A percentile compares a stretch with the other conserved stretches of the same genome.
phyloP scores from a whole-genome alignment of 2,888 invertebrate genomes.

The Bibio marci region DNA sequence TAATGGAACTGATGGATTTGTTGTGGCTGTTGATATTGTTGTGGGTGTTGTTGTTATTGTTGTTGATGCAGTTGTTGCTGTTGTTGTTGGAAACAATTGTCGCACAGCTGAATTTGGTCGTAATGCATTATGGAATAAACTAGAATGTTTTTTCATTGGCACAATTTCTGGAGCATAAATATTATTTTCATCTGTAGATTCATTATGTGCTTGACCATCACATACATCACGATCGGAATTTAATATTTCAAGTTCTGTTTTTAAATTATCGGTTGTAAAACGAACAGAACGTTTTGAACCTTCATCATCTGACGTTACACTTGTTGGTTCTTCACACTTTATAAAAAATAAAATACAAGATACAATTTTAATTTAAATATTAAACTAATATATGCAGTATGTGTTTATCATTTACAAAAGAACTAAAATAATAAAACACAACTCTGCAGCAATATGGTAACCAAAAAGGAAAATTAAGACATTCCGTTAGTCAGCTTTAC shows the following conservation, averaged over 20 bases:
- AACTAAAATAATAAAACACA: too few species aligned
- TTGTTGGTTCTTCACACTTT: constrained; percentile 24
- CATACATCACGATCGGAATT: constrained; percentile 13
- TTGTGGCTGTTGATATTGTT: background rate
- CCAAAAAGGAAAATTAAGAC: too few species aligned
- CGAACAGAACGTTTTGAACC: constrained; percentile 45
- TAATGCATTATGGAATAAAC: constrained; percentile 26
- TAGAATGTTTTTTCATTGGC: constrained; percentile 28
- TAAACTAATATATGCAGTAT: too few species aligned
- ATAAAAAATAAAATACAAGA: background rate
- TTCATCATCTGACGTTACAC: constrained; percentile 30
- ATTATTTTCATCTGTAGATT: background rate
- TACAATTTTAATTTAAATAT: too few species aligned
- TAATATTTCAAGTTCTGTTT: constrained; percentile 6
- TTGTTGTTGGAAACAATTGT: constrained; percentile 51
- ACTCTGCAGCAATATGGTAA: too few species aligned
- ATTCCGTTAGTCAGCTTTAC: too few species aligned
- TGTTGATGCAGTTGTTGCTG: background rate
- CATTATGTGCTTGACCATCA: constrained; percentile 19
- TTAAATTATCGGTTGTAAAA: constrained; percentile 30
- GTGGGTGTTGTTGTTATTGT: constrained; percentile 33
- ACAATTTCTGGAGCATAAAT: constrained; percentile 22
- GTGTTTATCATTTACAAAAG: too few species aligned
- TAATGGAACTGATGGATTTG: constrained; percentile 24
- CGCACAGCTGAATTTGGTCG: constrained; percentile 64